phyloP scores from a whole-genome alignment of 2,797 vertebrate genomes.

The Prionace glauca region DNA sequence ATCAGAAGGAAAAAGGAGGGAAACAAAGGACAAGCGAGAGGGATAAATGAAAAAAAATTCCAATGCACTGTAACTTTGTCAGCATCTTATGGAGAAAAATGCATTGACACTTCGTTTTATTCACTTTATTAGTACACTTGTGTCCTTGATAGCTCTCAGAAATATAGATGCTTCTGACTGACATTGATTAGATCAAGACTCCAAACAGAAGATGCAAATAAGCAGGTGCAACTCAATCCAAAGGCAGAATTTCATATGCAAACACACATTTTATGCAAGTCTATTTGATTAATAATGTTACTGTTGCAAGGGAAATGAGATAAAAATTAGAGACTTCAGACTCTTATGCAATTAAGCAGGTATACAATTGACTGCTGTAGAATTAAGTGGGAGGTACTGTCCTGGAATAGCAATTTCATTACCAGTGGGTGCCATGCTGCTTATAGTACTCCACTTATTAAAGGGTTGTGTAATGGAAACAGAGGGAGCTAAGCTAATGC shows the following conservation, averaged over 20 bases:
- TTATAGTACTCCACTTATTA: background rate
- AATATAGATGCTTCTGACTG: background rate
- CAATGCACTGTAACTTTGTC: background rate
- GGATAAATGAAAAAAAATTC: background rate
- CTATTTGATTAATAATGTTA: conserved; percentile 2
- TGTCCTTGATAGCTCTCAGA: background rate
- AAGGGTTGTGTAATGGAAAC: background rate
- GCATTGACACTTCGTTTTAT: background rate
- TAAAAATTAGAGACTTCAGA: background rate
- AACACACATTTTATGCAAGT: background rate
- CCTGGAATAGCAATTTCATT: conserved; percentile 14
- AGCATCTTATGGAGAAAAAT: background rate
- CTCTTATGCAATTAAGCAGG: background rate
- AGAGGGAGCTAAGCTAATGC: background rate
- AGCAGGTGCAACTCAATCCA: background rate
- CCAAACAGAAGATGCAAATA: background rate
- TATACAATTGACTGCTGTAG: conserved; percentile 19
- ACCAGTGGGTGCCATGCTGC: background rate
- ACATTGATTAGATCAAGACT: background rate
- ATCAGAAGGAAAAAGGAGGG: background rate
- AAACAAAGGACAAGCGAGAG: background rate
- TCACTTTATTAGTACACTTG: background rate
- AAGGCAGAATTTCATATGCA: background rate
- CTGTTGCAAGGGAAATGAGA: background rate
- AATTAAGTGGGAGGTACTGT: background rate